A percentile compares a stretch with the other conserved stretches of the same genome.
Conservation (phyloP, 2,113 vertebrate species). For the Laterallus jamaicensis region DNA sequence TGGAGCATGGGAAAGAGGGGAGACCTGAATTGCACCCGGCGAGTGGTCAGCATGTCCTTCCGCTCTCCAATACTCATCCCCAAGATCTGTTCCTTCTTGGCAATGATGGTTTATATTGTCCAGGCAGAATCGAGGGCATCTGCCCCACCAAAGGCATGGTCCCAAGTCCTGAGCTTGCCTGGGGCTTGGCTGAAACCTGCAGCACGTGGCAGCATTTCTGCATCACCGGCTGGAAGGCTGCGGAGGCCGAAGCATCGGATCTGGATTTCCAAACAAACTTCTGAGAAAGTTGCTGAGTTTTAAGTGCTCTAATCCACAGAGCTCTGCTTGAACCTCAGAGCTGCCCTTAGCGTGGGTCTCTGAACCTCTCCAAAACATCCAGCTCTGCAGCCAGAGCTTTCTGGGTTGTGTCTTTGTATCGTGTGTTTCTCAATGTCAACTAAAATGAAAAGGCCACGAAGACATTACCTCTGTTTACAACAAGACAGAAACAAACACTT, state of each 20-base stretch:
- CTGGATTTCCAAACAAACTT: neutral
- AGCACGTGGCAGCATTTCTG: neutral
- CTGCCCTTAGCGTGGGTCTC: neutral
- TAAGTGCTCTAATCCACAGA: neutral
- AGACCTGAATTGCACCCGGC: neutral
- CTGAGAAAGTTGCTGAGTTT: neutral
- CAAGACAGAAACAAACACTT: conserved; percentile 15
- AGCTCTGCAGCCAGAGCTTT: neutral
- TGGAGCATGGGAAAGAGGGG: neutral
- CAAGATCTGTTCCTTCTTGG: neutral
- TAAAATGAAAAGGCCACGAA: neutral
- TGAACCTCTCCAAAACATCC: neutral
- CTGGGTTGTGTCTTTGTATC: neutral
- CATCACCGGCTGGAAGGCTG: neutral
- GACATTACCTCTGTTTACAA: conserved; percentile 24
- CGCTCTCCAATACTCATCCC: neutral
- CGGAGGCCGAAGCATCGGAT: neutral
- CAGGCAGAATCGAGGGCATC: neutral
- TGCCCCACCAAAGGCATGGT: neutral
- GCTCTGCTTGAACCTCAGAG: neutral
- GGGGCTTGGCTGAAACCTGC: neutral
- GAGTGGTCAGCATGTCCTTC: neutral
- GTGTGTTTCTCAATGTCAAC: neutral
- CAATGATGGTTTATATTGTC: neutral
- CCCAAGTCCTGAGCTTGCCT: neutral